Evolutionary conservation across 2,113 vertebrate genomes (phyloP).

Genomic region (Labrus mixtus): DNA sequence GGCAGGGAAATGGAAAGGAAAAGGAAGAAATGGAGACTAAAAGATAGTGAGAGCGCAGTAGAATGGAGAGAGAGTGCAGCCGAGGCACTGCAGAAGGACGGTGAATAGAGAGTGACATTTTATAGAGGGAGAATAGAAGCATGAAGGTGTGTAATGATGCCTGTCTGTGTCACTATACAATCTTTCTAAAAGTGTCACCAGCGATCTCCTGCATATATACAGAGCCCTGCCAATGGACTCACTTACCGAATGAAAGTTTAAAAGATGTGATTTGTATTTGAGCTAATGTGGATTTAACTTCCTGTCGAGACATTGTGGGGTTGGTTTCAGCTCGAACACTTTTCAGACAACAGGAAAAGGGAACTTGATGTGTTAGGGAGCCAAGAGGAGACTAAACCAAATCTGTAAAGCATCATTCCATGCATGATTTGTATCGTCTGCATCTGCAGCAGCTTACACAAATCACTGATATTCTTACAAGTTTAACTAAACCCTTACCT

Average conservation of each 20-base stretch:
- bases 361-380: slow-evolving; percentile 11
- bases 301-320: background rate
- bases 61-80: background rate
- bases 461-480: background rate
- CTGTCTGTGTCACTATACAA: slow-evolving; percentile 47
- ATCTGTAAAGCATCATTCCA: background rate
- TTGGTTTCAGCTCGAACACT: background rate
- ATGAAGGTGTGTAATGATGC: slow-evolving; percentile 68
- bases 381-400: background rate
- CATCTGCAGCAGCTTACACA: background rate
- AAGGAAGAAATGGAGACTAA: slow-evolving; percentile 42
- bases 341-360: slow-evolving; percentile 1
- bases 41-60: slow-evolving; percentile 32
- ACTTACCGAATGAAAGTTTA: background rate
- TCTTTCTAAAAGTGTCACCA: slow-evolving; percentile 43
- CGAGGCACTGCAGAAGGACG: slow-evolving; percentile 40
- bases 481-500: no score
- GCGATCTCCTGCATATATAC: background rate
- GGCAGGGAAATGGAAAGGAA: slow-evolving; percentile 45
- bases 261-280: background rate
- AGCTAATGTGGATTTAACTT: background rate
- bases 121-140: slow-evolving; percentile 51
- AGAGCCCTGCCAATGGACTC: slow-evolving; percentile 20
- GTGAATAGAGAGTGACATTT: slow-evolving; percentile 65
- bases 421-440: background rate